Evolutionary conservation across 2,797 vertebrate species (phyloP), one percentile per base, ranked within the genome.

Genomic region (Onychomys arenicola): DNA sequence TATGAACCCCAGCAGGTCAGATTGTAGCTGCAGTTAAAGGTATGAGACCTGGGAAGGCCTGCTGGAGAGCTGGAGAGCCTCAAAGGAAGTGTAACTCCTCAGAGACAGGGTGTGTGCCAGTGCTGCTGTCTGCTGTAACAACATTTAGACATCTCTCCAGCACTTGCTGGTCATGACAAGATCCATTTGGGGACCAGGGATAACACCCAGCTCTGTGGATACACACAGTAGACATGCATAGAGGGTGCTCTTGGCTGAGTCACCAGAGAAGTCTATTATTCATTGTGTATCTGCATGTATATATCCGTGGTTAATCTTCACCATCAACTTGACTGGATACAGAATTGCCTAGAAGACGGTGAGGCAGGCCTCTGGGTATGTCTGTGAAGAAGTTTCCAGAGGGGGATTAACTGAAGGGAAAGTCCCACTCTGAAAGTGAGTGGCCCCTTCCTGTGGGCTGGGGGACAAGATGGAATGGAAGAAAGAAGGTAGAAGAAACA

Each of bases 21-120:
- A 89, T 71, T 84, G 52, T 75, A 85, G 3, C 46, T 43, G 11
- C 78, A 85, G 80, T 11, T 25, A 49, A 67, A 82, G 25, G 8
- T 11, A 0, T 34, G 12, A n/a, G n/a, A 4, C 27, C 75, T 46
- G 43, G 61, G 19, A n/a, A 83, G 10, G 2, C 14, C 14, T 57
- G 46, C 16, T 7, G 0, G 2, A 49, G 49, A 55, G 49, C 17
- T 14, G n/a, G 34, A 63, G 14, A 0, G 1, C 19, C 52, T 19
- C 21, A 1, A 12, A 37, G 21, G 23, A 63, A 29, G 88, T 59
- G n/a, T 10, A 19, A 49, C 17, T 14, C 17, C 29, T 67, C 29
- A 43, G 29, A n/a, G 55, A 34, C 19, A 23, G 40, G 23, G 17
- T 0, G 11, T 2, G 6, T 4, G 32, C 75, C 8, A 6, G 21